A percentile compares a stretch with the other conserved stretches of the same genome.
These are phyloP conservation scores for Sebastiscus tertius DNA, from an alignment of 2,797 vertebrate species.

Conservation along the genomic window DNA sequence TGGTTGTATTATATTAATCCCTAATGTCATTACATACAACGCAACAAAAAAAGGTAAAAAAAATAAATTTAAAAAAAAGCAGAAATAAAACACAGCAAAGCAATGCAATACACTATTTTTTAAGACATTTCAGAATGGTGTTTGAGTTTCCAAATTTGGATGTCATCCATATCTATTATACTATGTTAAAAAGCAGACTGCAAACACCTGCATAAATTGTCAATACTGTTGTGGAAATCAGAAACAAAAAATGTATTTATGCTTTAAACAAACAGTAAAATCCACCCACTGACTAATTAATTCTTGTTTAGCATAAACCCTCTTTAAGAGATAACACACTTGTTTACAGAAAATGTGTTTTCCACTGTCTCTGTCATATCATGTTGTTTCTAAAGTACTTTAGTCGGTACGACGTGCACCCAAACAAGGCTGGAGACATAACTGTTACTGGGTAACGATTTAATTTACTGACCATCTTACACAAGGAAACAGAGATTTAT, in stretches of 20 bases:
- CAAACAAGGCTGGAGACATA: background rate
- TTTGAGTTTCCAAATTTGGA: too few species aligned
- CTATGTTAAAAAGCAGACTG: too few species aligned
- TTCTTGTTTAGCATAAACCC: slow-evolving; percentile 14
- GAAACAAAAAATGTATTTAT: background rate
- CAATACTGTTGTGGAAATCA: background rate
- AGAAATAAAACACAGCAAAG: too few species aligned
- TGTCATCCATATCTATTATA: background rate
- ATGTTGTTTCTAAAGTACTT: background rate
- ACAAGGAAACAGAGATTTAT: background rate
- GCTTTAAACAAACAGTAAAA: slow-evolving; percentile 2
- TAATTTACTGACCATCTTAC: background rate
- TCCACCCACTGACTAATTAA: background rate
- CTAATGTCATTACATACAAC: too few species aligned
- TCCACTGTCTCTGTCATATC: background rate
- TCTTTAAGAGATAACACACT: background rate
- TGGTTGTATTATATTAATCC: too few species aligned
- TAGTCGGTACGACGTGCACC: background rate
- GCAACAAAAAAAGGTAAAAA: too few species aligned
- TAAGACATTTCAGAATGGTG: too few species aligned
- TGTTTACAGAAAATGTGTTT: slow-evolving; percentile 3
- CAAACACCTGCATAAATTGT: background rate
- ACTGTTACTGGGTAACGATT: background rate
- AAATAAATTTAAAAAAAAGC: too few species aligned
- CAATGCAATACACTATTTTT: too few species aligned